Evolutionary conservation across 2,888 invertebrate species (phyloP).

Genomic region (Ochropleura leucogaster): DNA sequence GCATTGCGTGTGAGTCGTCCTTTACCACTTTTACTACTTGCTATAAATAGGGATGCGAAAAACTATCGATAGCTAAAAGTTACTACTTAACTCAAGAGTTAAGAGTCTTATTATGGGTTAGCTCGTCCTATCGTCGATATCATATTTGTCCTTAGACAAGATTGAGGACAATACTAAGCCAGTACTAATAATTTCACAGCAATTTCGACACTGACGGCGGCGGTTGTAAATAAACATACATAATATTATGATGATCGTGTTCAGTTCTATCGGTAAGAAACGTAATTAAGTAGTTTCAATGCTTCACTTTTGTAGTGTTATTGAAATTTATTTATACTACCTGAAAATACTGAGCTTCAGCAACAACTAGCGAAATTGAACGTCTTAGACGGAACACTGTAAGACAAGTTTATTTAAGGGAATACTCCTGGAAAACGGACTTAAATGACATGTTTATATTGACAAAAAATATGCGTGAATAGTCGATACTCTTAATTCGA

Average conservation of each 20-base stretch:
- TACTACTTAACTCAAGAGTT: no score
- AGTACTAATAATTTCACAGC: no score
- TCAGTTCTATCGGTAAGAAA: background rate
- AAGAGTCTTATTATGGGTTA: no score
- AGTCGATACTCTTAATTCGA: conserved; percentile 14
- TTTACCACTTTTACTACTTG: conserved; percentile 53
- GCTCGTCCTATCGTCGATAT: no score
- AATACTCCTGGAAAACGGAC: background rate
- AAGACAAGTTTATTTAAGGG: no score
- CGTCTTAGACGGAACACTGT: background rate
- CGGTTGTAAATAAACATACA: background rate
- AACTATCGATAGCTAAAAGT: background rate
- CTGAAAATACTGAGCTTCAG: background rate
- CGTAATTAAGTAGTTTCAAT: background rate
- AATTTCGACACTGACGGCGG: background rate
- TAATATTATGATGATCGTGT: background rate
- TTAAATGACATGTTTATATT: background rate
- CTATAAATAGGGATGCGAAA: conserved; percentile 51
- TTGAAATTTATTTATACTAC: background rate
- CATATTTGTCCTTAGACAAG: no score
- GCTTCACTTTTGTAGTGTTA: background rate
- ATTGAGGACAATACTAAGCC: no score
- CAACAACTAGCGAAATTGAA: background rate
- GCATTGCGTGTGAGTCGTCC: conserved; percentile 59
- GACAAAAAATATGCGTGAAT: no score